Evolutionary conservation across 2,797 vertebrate species (phyloP), one percentile per base, ranked within the genome.

Genomic region (Artibeus jamaicensis): DNA sequence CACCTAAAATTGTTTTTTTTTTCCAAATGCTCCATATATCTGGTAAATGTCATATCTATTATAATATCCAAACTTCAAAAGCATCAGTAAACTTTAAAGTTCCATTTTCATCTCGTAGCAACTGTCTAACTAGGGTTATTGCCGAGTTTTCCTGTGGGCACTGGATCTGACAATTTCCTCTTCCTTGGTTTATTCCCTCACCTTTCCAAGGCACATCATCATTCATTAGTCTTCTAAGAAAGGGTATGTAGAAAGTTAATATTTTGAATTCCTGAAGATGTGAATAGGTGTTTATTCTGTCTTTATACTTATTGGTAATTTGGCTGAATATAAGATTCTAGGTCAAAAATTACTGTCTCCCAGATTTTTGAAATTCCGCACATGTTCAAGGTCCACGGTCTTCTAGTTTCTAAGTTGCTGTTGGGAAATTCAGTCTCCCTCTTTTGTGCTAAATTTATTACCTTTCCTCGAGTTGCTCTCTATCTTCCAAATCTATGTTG

Each of bases 281-380:
- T 32, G 55, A 79, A 53, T 84, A 77, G 42, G 57, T 24, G 9
- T 93, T 50, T 79, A 67, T 95, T 83, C 83, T 91, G 39, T 57
- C 65, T 86, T 93, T 24, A 42, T 37, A 50, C 37, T 15, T 29
- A 1, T 84, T 86, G 39, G 21, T 74, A 68, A 89, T 70, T 93
- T 93, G 68, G 1, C 37, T 94, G 48, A 21, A 22, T 90, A 92
- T 95, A 92, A 95, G 93, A 84, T 53, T 81, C n/a, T 81, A 70
- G 0, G 1, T 32, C 89, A 29, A 34, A 90, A 94, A 55, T 81
- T 15, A 79, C 68, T 89, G 90, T 86, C 73, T 57, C 46, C 81
- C 71, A 53, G 44, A 68, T 39, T 65, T 86, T 93, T 93, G 14
- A 57, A 87, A 94, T 90, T 81, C 10, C 26, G 59, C 39, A 39